Evolutionary conservation across 2,113 vertebrate genomes (phyloP).

Genomic region (Halcyon malimbica): DNA sequence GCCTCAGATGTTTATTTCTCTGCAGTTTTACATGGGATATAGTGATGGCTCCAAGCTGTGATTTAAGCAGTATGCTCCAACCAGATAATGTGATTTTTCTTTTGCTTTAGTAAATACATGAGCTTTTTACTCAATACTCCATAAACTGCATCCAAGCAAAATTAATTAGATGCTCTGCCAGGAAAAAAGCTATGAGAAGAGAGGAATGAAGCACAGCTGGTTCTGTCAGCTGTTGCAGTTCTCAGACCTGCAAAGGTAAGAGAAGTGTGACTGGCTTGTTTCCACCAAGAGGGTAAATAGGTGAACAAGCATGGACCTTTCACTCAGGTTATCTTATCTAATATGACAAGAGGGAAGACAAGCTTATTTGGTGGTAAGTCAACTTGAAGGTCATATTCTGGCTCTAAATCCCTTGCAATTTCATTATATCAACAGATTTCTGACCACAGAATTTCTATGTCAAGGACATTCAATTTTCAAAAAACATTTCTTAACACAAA

Average conservation of each 20-base stretch:
- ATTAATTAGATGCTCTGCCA: neutral
- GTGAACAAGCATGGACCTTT: neutral
- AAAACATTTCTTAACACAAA: neutral
- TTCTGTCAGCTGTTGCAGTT: neutral
- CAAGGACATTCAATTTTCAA: neutral
- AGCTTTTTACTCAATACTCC: constrained; percentile 1
- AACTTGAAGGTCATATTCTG: neutral
- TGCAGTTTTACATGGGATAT: neutral
- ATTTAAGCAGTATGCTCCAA: neutral
- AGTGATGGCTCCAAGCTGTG: neutral
- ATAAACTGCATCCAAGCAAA: constrained; percentile 1
- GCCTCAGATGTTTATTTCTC: neutral
- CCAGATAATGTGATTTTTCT: neutral
- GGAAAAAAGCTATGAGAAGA: neutral
- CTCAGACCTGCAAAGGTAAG: neutral
- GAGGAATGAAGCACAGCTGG: neutral
- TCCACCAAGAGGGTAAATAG: neutral
- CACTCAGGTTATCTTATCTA: neutral
- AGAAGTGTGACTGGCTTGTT: neutral
- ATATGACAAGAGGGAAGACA: neutral
- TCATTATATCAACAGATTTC: neutral
- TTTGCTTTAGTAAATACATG: neutral
- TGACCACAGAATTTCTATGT: neutral
- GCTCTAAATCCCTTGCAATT: neutral
- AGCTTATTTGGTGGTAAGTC: neutral